Percentiles rank a stretch among this genome's conserved stretches.
Evolutionary conservation across 2,113 vertebrate species (phyloP).

Genomic region (Gymnorhina tibicen): DNA sequence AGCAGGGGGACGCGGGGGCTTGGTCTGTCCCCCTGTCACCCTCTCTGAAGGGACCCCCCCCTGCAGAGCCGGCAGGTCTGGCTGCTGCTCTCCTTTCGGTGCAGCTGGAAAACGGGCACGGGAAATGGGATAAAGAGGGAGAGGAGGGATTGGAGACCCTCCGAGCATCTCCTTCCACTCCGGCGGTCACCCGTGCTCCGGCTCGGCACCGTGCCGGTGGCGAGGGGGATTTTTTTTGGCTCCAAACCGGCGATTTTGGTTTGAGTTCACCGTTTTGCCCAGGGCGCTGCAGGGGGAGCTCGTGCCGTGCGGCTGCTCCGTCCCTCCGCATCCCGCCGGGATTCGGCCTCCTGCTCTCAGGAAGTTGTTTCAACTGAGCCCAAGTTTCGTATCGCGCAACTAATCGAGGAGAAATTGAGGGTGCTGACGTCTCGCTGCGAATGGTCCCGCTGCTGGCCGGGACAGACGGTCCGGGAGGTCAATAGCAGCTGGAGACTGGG

Average conservation of each 20-base stretch:
- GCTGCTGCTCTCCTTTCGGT: fast-evolving
- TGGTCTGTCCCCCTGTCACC: not conserved
- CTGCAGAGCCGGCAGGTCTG: not conserved
- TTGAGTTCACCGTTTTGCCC: fast-evolving
- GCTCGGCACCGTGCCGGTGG: fast-evolving
- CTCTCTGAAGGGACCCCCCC: not conserved
- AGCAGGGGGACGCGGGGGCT: not conserved
- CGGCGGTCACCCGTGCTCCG: fast-evolving
- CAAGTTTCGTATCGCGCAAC: fast-evolving
- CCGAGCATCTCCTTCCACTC: fast-evolving
- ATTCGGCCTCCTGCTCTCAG: not conserved
- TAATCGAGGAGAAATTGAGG: fast-evolving
- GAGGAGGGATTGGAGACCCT: not conserved
- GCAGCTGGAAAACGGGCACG: not conserved
- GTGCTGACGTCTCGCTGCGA: fast-evolving
- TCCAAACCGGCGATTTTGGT: fast-evolving
- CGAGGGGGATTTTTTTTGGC: not conserved
- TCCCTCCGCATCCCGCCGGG: not conserved
- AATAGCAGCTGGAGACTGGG: not conserved
- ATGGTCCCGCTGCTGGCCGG: not conserved
- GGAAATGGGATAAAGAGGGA: fast-evolving
- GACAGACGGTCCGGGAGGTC: fast-evolving
- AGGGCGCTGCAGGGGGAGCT: conserved; percentile 44
- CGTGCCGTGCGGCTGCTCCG: not conserved
- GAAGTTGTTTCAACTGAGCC: fast-evolving